phyloP scores from a whole-genome alignment of 2,113 vertebrate genomes.

The Peromyscus polionotus region DNA sequence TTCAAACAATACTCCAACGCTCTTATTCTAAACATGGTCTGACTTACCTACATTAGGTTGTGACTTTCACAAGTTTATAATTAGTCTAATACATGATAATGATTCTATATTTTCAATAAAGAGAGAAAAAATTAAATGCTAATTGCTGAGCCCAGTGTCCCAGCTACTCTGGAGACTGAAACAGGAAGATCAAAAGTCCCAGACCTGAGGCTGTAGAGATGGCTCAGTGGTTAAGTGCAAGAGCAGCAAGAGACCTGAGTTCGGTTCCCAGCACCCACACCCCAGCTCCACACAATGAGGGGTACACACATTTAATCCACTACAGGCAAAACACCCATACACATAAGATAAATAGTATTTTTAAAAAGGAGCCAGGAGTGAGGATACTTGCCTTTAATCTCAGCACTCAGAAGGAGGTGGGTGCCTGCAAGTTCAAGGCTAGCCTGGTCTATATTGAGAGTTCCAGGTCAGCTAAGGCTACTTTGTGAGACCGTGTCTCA shows the following conservation, averaged over 20 bases:
- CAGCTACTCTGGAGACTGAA: neutral
- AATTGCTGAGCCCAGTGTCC: neutral
- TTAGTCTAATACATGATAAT: neutral
- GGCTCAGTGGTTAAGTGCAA: neutral
- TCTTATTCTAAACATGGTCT: conserved; percentile 5
- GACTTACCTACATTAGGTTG: conserved; percentile 35
- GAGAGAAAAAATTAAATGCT: conserved; percentile 23
- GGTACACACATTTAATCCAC: neutral
- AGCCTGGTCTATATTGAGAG: neutral
- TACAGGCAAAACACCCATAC: neutral
- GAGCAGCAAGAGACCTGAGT: neutral
- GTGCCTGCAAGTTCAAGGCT: neutral
- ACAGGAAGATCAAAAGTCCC: neutral
- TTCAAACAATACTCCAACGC: neutral
- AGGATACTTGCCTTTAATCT: neutral
- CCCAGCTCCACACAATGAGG: neutral
- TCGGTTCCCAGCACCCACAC: neutral
- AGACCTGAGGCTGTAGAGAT: neutral
- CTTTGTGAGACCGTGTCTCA: neutral
- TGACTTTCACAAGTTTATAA: conserved; percentile 55
- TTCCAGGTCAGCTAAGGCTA: neutral
- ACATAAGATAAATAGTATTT: neutral
- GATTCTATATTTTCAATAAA: conserved; percentile 62
- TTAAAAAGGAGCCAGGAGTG: neutral
- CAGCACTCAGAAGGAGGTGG: neutral